Evolutionary conservation across 2,888 invertebrate species (phyloP).

Genomic region (Agonopterix arenella): DNA sequence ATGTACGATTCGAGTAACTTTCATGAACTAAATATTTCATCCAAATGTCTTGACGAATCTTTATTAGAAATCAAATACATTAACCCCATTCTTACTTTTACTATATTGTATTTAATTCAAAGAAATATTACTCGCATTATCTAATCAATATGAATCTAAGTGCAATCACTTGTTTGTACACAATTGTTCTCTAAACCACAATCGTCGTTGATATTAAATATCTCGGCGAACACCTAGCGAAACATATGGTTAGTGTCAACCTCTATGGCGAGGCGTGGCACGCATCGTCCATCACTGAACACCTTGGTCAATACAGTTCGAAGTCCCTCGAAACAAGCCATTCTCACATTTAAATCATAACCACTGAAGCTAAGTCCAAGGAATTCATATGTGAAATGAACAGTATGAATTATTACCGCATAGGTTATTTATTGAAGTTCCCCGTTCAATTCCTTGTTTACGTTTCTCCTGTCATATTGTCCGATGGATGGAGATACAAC

Average conservation of each 20-base stretch:
- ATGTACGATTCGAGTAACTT: too few species aligned
- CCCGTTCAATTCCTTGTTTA: slow-evolving; percentile 37
- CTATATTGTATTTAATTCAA: too few species aligned
- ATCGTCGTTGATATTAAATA: neutral
- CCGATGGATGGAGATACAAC: slow-evolving; percentile 24
- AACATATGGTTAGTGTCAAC: neutral
- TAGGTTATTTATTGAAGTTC: slow-evolving; percentile 48
- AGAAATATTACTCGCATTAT: too few species aligned
- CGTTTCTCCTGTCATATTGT: slow-evolving; percentile 49
- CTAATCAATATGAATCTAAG: too few species aligned
- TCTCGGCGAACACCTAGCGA: neutral
- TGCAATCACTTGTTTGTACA: neutral
- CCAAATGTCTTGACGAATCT: too few species aligned
- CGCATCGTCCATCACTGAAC: slow-evolving; percentile 23
- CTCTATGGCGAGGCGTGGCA: slow-evolving; percentile 16
- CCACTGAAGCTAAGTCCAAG: too few species aligned
- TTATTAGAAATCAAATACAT: too few species aligned
- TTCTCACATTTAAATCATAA: neutral
- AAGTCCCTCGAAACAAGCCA: slow-evolving; percentile 8
- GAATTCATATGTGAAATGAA: too few species aligned
- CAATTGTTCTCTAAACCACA: neutral
- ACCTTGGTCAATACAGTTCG: slow-evolving; percentile 1
- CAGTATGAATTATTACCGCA: slow-evolving; percentile 45
- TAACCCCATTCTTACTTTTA: too few species aligned
- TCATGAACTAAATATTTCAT: too few species aligned